Conservation (phyloP, 2,113 vertebrate genomes). For the Entelurus aequoreus region DNA sequence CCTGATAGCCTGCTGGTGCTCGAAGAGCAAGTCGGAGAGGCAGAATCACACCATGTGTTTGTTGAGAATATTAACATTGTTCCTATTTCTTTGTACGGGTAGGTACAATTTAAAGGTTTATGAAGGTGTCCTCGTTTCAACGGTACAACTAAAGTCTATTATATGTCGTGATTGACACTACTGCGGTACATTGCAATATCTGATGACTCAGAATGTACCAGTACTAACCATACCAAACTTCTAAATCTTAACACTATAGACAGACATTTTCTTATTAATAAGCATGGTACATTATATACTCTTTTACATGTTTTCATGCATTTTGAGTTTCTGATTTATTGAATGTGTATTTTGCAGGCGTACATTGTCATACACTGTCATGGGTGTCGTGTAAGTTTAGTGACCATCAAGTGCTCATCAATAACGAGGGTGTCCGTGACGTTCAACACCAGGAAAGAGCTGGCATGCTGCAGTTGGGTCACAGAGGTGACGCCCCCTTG, state of each 20-base stretch:
- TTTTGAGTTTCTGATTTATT: not conserved
- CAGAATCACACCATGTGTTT: slow-evolving; percentile 21
- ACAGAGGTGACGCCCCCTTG: slow-evolving; percentile 50
- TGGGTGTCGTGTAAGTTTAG: slow-evolving; percentile 68
- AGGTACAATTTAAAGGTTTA: not conserved
- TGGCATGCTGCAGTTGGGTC: slow-evolving; percentile 68
- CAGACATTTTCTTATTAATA: not conserved
- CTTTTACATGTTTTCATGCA: not conserved
- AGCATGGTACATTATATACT: no score
- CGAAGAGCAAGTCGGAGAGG: not conserved
- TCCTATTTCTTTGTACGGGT: slow-evolving; percentile 38
- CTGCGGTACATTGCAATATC: no score
- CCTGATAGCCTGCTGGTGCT: not conserved
- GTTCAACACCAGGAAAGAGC: slow-evolving; percentile 39
- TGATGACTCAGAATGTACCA: no score
- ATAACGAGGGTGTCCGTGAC: slow-evolving; percentile 26
- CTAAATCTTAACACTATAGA: no score
- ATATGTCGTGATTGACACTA: no score
- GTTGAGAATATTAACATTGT: slow-evolving; percentile 15
- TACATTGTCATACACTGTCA: slow-evolving; percentile 32
- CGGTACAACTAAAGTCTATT: no score
- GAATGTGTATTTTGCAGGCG: slow-evolving; percentile 23
- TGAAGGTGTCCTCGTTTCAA: not conserved
- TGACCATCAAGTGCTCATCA: slow-evolving; percentile 46
- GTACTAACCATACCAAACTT: no score